These are phyloP conservation scores for Dermatemys mawii DNA, from an alignment of 2,113 vertebrate genomes.

Conservation along the genomic window DNA sequence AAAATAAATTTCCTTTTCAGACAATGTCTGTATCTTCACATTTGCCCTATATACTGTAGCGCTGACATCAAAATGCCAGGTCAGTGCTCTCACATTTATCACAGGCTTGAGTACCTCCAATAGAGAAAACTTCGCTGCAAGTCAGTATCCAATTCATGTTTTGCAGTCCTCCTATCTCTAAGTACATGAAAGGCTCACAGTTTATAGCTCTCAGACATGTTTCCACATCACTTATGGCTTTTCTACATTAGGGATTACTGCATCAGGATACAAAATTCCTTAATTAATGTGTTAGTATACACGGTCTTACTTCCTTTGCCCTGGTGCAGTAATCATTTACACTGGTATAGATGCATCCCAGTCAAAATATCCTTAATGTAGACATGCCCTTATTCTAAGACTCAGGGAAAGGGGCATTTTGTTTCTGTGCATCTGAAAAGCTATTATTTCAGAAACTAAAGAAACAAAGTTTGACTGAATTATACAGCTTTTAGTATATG, in stretches of 20 bases:
- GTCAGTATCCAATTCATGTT: neutral
- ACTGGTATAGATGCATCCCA: neutral
- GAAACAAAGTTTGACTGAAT: neutral
- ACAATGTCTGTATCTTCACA: neutral
- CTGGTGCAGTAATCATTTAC: neutral
- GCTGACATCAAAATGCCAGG: neutral
- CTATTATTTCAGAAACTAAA: neutral
- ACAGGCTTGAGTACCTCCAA: neutral
- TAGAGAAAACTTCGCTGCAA: neutral
- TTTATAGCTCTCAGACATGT: neutral
- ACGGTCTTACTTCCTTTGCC: neutral
- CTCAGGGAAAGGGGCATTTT: neutral
- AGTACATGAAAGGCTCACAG: neutral
- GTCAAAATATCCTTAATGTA: neutral
- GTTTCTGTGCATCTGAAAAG: neutral
- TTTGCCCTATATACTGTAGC: neutral
- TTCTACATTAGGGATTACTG: neutral
- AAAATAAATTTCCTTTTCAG: slow-evolving; percentile 20
- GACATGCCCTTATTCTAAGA: neutral
- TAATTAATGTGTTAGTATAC: neutral
- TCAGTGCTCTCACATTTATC: neutral
- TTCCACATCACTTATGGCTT: neutral
- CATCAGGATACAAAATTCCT: neutral
- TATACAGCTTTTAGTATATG: neutral
- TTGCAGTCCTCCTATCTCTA: neutral